Evolutionary conservation across 2,113 vertebrate species (phyloP), one percentile per base, ranked within the genome.

Genomic region (Nibea albiflora): DNA sequence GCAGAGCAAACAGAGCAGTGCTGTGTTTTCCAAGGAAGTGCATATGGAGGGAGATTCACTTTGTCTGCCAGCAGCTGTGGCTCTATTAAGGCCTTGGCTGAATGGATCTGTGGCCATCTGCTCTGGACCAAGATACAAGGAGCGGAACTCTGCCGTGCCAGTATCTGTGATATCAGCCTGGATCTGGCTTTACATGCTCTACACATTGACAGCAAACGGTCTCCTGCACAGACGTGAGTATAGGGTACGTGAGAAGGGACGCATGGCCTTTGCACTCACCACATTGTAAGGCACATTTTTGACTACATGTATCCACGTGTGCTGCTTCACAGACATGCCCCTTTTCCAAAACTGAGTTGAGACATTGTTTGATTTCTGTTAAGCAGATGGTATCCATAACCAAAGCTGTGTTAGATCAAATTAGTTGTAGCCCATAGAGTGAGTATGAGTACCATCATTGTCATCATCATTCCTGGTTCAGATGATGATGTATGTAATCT

Each of bases 11-110:
- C 76, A 78, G 82, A 88, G 75, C 52, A n/a, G 39, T 2, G 66
- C 70, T 52, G 77, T 82, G 86, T 76, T 87, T 81, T 92, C 88
- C 85, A 89, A 85, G 80, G 75, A 77, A 76, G 76, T 92, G 82
- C 95, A 93, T 95, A 94, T 92, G 93, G 92, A 90, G 81, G 72
- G 84, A 94, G 89, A 95, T 94, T 92, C 90, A 91, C 90, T 94
- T 92, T 93, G 91, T 92, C 91, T 90, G 90, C 81, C 85, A 92
- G 82, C 93, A 94, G 94, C 90, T 93, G 94, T 86, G 89, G 69
- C 90, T 93, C 88, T 89, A 90, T 95, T 95, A 93, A 91, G 88
- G 83, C 79, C 83, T 92, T 90, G 93, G 92, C 87, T 91, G 78
- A 61, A 70, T 53, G 57, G 80, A 81, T 86, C 76, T 71, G 76